Evolutionary conservation across 1,140 invertebrate species (phyloP).

Genomic region (Cyphomyrmex costatus): DNA sequence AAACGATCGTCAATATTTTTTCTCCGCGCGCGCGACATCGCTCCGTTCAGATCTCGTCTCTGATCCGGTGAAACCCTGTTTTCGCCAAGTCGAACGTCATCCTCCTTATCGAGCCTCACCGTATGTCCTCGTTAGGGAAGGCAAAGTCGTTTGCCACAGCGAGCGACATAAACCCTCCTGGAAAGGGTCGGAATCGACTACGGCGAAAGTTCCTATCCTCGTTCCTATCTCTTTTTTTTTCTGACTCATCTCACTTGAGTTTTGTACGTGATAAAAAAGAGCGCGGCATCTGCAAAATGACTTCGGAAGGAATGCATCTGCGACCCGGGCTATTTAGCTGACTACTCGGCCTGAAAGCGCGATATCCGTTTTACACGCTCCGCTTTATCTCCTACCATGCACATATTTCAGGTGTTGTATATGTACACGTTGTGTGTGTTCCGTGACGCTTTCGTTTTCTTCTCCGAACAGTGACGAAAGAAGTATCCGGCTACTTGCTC

Average conservation of each 20-base stretch:
- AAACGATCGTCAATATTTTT: conserved; percentile 75
- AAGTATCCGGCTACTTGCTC: conserved; percentile 23
- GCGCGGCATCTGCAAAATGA: conserved; percentile 21
- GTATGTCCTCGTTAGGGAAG: conserved; percentile 65
- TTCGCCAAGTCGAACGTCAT: conserved; percentile 69
- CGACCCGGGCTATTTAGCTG: conserved; percentile 46
- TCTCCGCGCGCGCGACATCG: conserved; percentile 22
- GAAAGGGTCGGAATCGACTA: conserved; percentile 33
- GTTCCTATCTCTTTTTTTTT: conserved; percentile 38
- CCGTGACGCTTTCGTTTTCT: conserved; percentile 43
- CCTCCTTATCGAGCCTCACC: conserved; percentile 63
- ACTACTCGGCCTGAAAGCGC: conserved; percentile 57
- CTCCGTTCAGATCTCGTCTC: conserved; percentile 34
- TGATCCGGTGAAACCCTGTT: conserved; percentile 63
- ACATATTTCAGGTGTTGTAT: neutral
- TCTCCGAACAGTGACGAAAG: conserved; percentile 9
- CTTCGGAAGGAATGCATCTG: conserved; percentile 38
- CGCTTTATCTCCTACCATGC: conserved; percentile 14
- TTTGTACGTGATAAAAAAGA: conserved; percentile 49
- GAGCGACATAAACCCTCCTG: conserved; percentile 58
- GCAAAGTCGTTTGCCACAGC: conserved; percentile 55
- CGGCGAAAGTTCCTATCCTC: conserved; percentile 5
- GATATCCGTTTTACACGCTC: conserved; percentile 39
- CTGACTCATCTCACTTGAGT: conserved; percentile 55
- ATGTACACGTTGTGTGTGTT: neutral